phyloP scores from a whole-genome alignment of 2,888 invertebrate species.

The Scrobipalpa atriplicella region DNA sequence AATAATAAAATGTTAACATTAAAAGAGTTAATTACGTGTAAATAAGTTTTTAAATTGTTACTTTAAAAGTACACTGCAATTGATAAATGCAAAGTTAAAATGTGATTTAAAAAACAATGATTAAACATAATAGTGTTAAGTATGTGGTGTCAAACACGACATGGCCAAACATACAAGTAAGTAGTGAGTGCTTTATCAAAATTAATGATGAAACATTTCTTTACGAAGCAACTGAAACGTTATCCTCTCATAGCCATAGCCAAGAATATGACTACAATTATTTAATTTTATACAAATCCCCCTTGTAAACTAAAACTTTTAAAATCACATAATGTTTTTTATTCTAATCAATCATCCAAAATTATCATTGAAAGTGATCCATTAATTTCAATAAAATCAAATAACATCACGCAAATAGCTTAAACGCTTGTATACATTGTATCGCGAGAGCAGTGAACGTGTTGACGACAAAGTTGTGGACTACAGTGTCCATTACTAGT shows the following conservation, averaged over 20 bases:
- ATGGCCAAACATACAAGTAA: no score
- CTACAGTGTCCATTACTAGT: neutral
- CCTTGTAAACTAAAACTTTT: neutral
- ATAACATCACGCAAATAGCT: slow-evolving; percentile 21
- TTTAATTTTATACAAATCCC: neutral
- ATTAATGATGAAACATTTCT: no score
- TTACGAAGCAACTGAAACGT: no score
- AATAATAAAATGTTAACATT: neutral
- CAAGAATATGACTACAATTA: neutral
- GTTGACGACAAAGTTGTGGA: neutral
- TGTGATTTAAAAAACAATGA: no score
- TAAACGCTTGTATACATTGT: neutral
- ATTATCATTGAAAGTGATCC: slow-evolving; percentile 8
- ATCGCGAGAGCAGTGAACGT: slow-evolving; percentile 1
- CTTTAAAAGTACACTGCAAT: no score
- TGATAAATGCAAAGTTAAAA: no score
- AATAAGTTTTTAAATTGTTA: no score
- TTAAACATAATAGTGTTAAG: no score
- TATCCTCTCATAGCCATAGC: no score
- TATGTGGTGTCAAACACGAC: no score
- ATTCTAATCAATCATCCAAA: slow-evolving; percentile 38
- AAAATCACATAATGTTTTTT: neutral
- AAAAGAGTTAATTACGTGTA: no score
- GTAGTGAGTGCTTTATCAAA: no score
- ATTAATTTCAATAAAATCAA: slow-evolving; percentile 22